Evolutionary conservation across 2,888 invertebrate species (phyloP).

Genomic region (Rosalia funebris): DNA sequence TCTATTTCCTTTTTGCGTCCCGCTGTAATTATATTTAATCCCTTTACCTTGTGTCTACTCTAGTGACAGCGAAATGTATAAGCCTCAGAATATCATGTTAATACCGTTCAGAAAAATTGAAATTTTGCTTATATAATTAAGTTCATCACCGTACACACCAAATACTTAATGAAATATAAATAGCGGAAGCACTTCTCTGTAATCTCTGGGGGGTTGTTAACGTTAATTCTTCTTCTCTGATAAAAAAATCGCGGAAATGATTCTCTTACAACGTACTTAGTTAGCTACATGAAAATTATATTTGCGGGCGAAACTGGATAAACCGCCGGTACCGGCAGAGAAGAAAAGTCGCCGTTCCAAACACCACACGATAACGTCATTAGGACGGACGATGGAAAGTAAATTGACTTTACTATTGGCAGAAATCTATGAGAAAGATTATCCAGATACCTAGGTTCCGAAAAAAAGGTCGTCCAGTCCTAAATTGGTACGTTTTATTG

Average conservation of each 20-base stretch:
- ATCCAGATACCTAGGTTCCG: conserved; percentile 1
- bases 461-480: conserved; percentile 8
- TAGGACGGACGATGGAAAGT: conserved; percentile 7
- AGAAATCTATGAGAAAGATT: conserved; percentile 9
- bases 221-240: neutral
- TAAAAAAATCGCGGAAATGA: too few relatives aligned
- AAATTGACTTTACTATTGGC: conserved; percentile 11
- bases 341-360: neutral
- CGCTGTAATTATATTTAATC: neutral
- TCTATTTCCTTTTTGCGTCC: neutral
- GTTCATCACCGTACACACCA: neutral
- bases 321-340: neutral
- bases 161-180: neutral
- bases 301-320: neutral
- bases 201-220: neutral
- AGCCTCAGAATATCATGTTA: neutral
- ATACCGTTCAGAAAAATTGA: neutral
- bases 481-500: conserved; percentile 20
- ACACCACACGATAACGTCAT: conserved; percentile 4
- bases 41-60: neutral
- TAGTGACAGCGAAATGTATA: neutral
- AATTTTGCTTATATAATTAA: neutral
- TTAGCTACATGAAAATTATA: neutral
- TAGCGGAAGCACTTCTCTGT: neutral
- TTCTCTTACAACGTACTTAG: too few relatives aligned